These are phyloP conservation scores for Hemicentrotus pulcherrimus DNA, from an alignment of 35 echinoderm and acorn worm species.

Conservation along the genomic window DNA sequence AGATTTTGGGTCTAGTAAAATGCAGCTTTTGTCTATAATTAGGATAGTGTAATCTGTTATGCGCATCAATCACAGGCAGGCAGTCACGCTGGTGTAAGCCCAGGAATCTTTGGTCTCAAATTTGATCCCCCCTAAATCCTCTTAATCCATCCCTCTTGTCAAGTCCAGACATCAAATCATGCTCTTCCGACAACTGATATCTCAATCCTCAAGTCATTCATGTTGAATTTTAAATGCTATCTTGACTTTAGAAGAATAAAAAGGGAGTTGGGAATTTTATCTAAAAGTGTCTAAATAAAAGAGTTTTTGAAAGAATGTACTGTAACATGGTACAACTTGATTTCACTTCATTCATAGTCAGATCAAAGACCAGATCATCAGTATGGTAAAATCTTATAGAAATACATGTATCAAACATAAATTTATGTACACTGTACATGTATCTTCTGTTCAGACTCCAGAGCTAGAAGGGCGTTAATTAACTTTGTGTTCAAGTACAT, in stretches of 20 bases:
- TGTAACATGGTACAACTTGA: not conserved
- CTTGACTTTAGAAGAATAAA: no score
- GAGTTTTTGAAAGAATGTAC: not conserved
- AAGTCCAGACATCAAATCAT: slow-evolving; percentile 1
- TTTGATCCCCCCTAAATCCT: not conserved
- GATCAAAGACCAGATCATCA: no score
- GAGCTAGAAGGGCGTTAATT: no score
- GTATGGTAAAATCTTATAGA: no score
- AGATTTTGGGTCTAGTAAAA: no score
- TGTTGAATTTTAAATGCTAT: not conserved
- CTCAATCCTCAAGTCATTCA: not conserved
- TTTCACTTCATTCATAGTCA: not conserved
- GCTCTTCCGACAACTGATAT: not conserved
- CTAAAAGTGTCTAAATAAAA: not conserved
- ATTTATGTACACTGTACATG: no score
- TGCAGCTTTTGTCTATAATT: no score
- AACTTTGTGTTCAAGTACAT: no score
- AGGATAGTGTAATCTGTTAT: not conserved
- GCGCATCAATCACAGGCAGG: not conserved
- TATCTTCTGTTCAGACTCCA: no score
- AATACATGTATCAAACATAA: no score
- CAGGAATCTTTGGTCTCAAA: not conserved
- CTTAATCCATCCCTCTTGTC: not conserved
- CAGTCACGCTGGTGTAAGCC: not conserved
- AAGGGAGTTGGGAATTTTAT: not conserved